These are phyloP conservation scores for Himantopus leucocephalus DNA, from an alignment of 2,113 vertebrate genomes.

Conservation along the genomic window DNA sequence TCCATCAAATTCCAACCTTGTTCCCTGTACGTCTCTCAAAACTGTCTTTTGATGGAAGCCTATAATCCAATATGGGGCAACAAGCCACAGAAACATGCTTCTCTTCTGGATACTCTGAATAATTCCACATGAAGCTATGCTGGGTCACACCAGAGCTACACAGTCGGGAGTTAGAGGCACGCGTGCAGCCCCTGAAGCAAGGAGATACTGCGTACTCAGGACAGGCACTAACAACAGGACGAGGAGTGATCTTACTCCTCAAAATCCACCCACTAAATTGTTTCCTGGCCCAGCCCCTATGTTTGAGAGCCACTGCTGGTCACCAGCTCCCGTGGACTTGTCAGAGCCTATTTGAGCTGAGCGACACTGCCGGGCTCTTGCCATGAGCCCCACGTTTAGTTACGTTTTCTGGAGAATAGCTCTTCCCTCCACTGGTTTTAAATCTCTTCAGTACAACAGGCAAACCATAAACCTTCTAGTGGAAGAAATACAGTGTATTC, in stretches of 20 bases:
- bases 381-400: background rate
- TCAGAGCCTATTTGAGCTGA: background rate
- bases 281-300: background rate
- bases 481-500: background rate
- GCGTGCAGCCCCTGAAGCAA: background rate
- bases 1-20: background rate
- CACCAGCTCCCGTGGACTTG: background rate
- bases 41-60: background rate
- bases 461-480: background rate
- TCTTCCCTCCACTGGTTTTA: background rate
- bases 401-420: background rate
- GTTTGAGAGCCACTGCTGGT: background rate
- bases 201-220: accelerated
- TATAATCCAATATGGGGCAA: background rate
- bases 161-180: background rate
- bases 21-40: background rate
- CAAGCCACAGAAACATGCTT: accelerated
- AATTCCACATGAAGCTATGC: background rate
- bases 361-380: background rate
- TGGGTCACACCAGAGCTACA: background rate
- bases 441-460: background rate
- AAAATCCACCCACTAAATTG: background rate
- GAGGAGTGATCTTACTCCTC: background rate
- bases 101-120: background rate
- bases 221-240: background rate